phyloP scores from a whole-genome alignment of 2,797 vertebrate genomes.

The Clarias fuscus region DNA sequence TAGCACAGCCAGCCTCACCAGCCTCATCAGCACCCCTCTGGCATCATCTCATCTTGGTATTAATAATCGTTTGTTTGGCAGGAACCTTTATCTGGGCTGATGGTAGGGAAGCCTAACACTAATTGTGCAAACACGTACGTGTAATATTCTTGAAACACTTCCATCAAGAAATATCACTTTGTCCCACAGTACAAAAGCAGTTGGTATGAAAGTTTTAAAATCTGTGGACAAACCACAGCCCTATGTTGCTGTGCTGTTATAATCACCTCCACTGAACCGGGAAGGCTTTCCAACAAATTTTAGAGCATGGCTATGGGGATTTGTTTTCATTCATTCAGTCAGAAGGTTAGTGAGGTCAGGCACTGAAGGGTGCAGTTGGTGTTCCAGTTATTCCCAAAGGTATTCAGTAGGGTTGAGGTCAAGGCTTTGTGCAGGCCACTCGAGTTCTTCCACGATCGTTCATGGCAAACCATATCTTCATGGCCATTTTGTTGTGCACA shows the following conservation, averaged over 20 bases:
- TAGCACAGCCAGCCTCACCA: constrained; percentile 52
- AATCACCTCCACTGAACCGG: not conserved
- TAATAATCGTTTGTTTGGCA: constrained; percentile 67
- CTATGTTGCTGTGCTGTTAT: not conserved
- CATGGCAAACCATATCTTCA: not conserved
- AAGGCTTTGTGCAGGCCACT: not conserved
- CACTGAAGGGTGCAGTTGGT: not conserved
- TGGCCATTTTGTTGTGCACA: not conserved
- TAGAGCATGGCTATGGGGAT: not conserved
- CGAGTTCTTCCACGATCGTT: not conserved
- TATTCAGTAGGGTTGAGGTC: not conserved
- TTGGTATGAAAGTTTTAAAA: not conserved
- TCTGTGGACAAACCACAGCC: not conserved
- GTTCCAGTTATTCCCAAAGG: not conserved
- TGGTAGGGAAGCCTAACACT: constrained; percentile 22
- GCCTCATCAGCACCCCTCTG: constrained; percentile 58
- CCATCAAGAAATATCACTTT: not conserved
- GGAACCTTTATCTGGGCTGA: constrained; percentile 60
- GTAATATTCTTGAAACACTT: constrained; percentile 39
- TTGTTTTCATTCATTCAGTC: not conserved
- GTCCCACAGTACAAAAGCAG: not conserved
- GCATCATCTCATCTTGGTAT: constrained; percentile 63
- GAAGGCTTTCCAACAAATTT: not conserved
- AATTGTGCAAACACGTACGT: constrained; percentile 29
- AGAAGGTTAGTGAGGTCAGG: not conserved